Base-by-base conservation (phyloP, 1,140 invertebrate species). In the Hermatobates lingyangjiaoensis region DNA sequence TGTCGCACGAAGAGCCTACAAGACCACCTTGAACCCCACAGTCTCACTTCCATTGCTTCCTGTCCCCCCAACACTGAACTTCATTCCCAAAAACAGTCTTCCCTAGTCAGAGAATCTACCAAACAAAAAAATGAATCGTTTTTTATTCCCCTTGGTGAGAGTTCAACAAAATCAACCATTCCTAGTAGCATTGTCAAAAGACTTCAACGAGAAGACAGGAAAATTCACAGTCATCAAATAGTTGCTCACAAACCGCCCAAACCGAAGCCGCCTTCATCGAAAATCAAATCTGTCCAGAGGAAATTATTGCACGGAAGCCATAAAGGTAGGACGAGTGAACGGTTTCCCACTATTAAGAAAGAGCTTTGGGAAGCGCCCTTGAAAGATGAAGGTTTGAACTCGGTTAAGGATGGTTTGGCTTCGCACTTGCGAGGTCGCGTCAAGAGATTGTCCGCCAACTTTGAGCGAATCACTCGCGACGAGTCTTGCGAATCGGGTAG, bases 401-500 rank as follows among this genome's bases (percentile, higher is more conserved):
- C 55, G 7, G 27, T 56, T 7, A 49, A 40, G 38, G 53, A 54
- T 48, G n/a, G n/a, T n/a, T 24, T 52, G n/a, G 39, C 46, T 7
- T 45, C 46, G 7, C 50, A 49, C 28, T 54, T 48, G 21, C 45
- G 54, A 15, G 53, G 53, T 12, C 50, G 21, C 57, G 59, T 49
- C 55, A 57, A 28, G 52, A 63, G 42, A 21, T 51, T 39, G 54
- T 56, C 52, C 58, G 67, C 25, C 63, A 68, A 51, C 62, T 67
- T 53, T 64, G 63, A 7, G 66, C 64, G 52, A 21, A 52, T 57
- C n/a, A 51, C 53, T 34, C 27, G 50, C 2, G 28, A 26, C 20
- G 50, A 53, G 23, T 40, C 56, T 21, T 58, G 52, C 48, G 76
- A 68, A 64, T 76, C 64, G 68, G 75, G 75, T 54, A 76, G 74